phyloP scores from a whole-genome alignment of 2,113 vertebrate genomes.

The Aix galericulata region DNA sequence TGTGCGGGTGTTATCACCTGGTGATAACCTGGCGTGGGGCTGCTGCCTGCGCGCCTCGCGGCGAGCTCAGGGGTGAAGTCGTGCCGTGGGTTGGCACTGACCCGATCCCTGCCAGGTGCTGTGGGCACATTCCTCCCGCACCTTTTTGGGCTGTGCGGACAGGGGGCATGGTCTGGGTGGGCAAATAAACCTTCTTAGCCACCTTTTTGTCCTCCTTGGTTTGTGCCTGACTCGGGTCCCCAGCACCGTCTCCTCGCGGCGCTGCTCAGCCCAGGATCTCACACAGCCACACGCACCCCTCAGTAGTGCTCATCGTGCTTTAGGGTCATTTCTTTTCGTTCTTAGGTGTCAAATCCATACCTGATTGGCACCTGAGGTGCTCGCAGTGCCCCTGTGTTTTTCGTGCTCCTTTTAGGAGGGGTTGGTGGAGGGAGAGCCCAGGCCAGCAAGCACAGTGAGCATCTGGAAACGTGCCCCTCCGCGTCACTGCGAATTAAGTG shows the following conservation, averaged over 20 bases:
- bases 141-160: not conserved
- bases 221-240: not conserved
- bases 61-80: not conserved
- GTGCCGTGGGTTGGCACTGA: not conserved
- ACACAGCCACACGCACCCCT: not conserved
- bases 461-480: conserved; percentile 30
- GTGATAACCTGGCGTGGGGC: conserved; percentile 29
- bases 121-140: not conserved
- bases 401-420: conserved; percentile 3
- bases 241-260: not conserved
- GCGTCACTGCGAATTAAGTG: not conserved
- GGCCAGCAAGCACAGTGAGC: not conserved
- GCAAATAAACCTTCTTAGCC: not conserved
- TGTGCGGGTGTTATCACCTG: not conserved
- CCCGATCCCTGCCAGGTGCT: not conserved
- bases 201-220: not conserved
- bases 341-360: not conserved
- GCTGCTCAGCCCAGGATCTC: not conserved
- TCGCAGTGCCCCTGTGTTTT: not conserved
- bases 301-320: not conserved
- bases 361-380: conserved; percentile 46
- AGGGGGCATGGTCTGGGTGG: not conserved
- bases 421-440: not conserved
- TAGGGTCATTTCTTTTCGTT: conserved; percentile 34
- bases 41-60: not conserved